A percentile compares a stretch with the other conserved stretches of the same genome.
These are phyloP conservation scores for Drosophila prolongata DNA, from an alignment of 2,888 invertebrate genomes.

Conservation along the genomic window DNA sequence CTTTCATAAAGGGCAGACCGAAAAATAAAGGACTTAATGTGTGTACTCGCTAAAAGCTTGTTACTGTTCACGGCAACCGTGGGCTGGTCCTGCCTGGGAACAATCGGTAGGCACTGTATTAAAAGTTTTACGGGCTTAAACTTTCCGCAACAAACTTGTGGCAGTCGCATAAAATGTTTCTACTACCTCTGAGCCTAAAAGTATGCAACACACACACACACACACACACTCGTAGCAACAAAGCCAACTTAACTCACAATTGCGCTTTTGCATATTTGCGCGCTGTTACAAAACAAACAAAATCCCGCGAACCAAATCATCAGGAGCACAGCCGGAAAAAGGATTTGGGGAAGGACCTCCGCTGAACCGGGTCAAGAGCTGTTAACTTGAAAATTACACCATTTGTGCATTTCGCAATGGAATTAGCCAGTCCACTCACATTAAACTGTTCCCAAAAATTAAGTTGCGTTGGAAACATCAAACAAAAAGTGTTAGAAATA, in stretches of 20 bases:
- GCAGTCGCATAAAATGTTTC: conserved; percentile 59
- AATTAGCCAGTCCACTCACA: conserved; percentile 29
- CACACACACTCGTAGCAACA: conserved; percentile 40
- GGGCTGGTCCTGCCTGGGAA: conserved; percentile 19
- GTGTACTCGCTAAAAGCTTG: conserved; percentile 68
- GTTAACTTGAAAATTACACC: conserved; percentile 75
- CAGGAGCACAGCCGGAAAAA: conserved; percentile 20
- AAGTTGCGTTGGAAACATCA: not conserved
- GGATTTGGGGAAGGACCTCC: not conserved
- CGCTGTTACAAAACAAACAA: conserved; percentile 48
- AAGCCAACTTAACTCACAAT: conserved; percentile 74
- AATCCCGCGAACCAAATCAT: conserved; percentile 42
- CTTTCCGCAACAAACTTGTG: conserved; percentile 66
- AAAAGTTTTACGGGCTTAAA: conserved; percentile 74
- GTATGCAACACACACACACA: conserved; percentile 44
- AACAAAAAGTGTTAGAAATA: not conserved
- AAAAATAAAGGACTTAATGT: conserved; percentile 58
- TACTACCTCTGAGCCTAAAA: conserved; percentile 67
- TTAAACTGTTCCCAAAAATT: conserved; percentile 15
- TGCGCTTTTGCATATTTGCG: conserved; percentile 78
- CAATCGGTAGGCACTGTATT: conserved; percentile 68
- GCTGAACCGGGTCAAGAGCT: conserved; percentile 73
- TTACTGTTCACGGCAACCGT: conserved; percentile 20
- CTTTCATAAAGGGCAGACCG: conserved; percentile 27
- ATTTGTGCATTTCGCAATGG: conserved; percentile 63